These are phyloP conservation scores for Drosophila pseudotakahashii DNA, from an alignment of 2,888 invertebrate genomes.

Conservation along the genomic window DNA sequence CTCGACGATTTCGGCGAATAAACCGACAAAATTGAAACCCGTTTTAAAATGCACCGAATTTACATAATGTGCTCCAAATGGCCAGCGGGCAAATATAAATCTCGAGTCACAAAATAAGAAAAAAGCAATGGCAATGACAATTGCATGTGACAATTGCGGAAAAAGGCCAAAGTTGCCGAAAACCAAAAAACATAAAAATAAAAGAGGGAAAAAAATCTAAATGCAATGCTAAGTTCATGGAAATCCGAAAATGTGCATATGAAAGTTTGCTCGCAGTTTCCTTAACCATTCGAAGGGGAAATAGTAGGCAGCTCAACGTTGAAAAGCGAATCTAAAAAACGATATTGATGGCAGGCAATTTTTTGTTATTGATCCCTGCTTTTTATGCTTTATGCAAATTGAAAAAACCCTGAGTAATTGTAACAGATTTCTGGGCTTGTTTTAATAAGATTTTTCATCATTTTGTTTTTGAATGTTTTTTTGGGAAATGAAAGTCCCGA, in stretches of 20 bases:
- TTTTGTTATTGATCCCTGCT: conserved; percentile 66
- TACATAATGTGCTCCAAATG: conserved; percentile 76
- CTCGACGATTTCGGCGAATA: conserved; percentile 2
- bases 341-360: conserved; percentile 53
- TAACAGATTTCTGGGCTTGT: conserved; percentile 45
- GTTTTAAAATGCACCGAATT: conserved; percentile 66
- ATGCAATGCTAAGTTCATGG: conserved; percentile 74
- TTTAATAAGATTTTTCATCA: conserved; percentile 46
- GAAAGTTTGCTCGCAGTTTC: conserved; percentile 61
- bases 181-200: conserved; percentile 6
- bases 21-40: conserved; percentile 49
- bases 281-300: conserved; percentile 55
- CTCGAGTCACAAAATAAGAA: conserved; percentile 31
- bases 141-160: conserved; percentile 75
- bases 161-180: conserved; percentile 57
- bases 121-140: conserved; percentile 75
- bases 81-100: conserved; percentile 72
- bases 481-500: conserved; percentile 25
- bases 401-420: conserved; percentile 53
- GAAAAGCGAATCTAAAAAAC: conserved; percentile 6
- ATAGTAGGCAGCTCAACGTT: too few relatives aligned
- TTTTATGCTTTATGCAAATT: conserved; percentile 71
- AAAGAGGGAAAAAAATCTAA: conserved; percentile 10
- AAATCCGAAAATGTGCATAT: conserved; percentile 55
- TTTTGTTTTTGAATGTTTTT: conserved; percentile 13